phyloP scores from a whole-genome alignment of 1,140 invertebrate species.

The Drosophila malerkotliana region DNA sequence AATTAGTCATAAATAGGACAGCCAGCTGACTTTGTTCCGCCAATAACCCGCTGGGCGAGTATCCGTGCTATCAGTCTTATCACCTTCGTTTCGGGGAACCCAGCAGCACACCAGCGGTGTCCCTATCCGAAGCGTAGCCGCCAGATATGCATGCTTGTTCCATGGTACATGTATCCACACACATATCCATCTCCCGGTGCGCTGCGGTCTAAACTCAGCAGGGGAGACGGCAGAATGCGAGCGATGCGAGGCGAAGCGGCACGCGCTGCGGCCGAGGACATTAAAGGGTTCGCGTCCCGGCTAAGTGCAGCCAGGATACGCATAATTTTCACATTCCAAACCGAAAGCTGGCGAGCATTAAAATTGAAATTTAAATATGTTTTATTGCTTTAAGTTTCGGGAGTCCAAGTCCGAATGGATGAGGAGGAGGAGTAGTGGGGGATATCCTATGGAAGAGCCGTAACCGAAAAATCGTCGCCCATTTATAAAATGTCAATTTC shows the following conservation, averaged over 20 bases:
- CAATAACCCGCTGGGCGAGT: conserved; percentile 34
- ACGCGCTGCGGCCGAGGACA: conserved; percentile 63
- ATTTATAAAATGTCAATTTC: conserved; percentile 83
- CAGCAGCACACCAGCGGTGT: conserved; percentile 21
- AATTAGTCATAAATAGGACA: conserved; percentile 55
- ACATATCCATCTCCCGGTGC: conserved; percentile 63
- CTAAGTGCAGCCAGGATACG: conserved; percentile 57
- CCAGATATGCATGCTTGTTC: conserved; percentile 2
- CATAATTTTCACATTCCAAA: conserved; percentile 76
- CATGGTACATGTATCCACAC: conserved; percentile 31
- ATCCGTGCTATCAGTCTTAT: conserved; percentile 63
- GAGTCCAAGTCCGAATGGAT: background rate
- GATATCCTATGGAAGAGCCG: background rate
- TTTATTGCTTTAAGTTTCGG: conserved; percentile 76
- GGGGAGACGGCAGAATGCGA: conserved; percentile 32
- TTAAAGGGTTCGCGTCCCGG: conserved; percentile 62
- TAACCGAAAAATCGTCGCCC: conserved; percentile 49
- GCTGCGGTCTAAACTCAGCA: conserved; percentile 73
- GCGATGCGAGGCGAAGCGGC: conserved; percentile 32
- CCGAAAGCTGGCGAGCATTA: conserved; percentile 29
- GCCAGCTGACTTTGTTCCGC: conserved; percentile 49
- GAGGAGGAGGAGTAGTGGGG: too few relatives aligned
- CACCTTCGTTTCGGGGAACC: conserved; percentile 53
- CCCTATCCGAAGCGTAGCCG: background rate
- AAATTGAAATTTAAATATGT: conserved; percentile 67